Conservation (phyloP, 2,797 vertebrate species). For the Enteromius radiatus region DNA sequence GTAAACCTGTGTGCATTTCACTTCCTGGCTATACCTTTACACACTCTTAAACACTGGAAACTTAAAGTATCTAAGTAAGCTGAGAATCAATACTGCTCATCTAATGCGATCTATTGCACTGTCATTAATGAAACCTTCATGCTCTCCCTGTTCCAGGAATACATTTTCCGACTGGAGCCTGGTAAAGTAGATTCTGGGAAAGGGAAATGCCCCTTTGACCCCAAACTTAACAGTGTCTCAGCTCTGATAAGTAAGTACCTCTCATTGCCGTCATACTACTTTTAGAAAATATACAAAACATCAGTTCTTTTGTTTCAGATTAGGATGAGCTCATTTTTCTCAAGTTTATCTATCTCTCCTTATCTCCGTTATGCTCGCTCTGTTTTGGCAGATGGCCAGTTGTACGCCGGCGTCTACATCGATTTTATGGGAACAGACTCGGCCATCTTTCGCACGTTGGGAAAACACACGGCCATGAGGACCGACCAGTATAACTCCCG, state of each 20-base stretch:
- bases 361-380: slow-evolving; percentile 16
- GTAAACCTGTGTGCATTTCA: slow-evolving; percentile 27
- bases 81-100: slow-evolving; percentile 54
- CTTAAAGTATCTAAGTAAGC: slow-evolving; percentile 29
- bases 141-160: slow-evolving; percentile 85
- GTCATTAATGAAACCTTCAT: slow-evolving; percentile 52
- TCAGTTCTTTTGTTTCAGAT: slow-evolving; percentile 12
- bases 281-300: slow-evolving; percentile 17
- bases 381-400: slow-evolving; percentile 88
- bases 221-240: slow-evolving; percentile 97
- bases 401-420: slow-evolving; percentile 97
- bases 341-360: slow-evolving; percentile 49
- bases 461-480: slow-evolving; percentile 97
- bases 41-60: slow-evolving; percentile 39
- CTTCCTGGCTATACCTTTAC: slow-evolving; percentile 30
- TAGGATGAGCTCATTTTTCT: neutral
- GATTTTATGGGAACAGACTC: slow-evolving; percentile 99
- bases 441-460: slow-evolving; percentile 97
- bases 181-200: slow-evolving; percentile 98
- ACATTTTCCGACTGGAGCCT: slow-evolving; percentile 95
- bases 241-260: slow-evolving; percentile 93
- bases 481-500: slow-evolving; percentile 99
- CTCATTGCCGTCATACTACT: neutral
- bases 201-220: slow-evolving; percentile 98
- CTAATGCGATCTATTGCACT: slow-evolving; percentile 48